Conservation (phyloP, 2,797 vertebrate species). For the Typhlichthys subterraneus region DNA sequence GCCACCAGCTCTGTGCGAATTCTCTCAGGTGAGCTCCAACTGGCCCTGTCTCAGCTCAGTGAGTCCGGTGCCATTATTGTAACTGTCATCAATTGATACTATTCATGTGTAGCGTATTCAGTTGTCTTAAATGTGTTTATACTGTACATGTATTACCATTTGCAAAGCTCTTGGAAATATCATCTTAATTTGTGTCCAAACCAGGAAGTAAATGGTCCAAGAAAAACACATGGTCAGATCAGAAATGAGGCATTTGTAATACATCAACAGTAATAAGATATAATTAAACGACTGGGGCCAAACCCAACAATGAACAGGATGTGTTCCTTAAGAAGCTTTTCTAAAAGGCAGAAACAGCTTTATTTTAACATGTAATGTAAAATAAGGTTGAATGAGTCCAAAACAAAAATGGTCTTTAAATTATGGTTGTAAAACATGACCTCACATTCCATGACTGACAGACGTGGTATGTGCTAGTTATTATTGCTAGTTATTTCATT, state of each 20-base stretch:
- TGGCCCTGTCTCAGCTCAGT: background rate
- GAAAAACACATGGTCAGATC: background rate
- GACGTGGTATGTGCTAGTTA: background rate
- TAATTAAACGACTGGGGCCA: conserved; percentile 40
- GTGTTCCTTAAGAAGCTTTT: conserved; percentile 31
- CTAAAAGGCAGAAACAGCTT: conserved; percentile 16
- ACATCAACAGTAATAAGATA: conserved; percentile 45
- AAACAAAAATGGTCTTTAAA: too few relatives aligned
- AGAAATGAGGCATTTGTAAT: conserved; percentile 30
- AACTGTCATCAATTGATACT: background rate
- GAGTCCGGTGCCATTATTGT: background rate
- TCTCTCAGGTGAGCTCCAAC: conserved; percentile 84
- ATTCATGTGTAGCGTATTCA: too few relatives aligned
- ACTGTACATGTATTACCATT: too few relatives aligned
- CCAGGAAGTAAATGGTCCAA: background rate
- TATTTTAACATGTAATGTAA: too few relatives aligned
- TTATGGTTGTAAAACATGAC: background rate
- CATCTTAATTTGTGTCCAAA: background rate
- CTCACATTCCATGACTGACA: background rate
- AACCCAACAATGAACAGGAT: conserved; percentile 37
- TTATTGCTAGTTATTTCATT: background rate
- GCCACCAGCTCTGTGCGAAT: conserved; percentile 78
- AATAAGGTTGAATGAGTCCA: too few relatives aligned
- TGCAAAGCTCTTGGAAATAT: background rate
- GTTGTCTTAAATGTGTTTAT: too few relatives aligned